A percentile compares a stretch with the other conserved stretches of the same genome.
These are phyloP conservation scores for Osmoderma eremita DNA, from an alignment of 2,888 invertebrate genomes.

Conservation along the genomic window DNA sequence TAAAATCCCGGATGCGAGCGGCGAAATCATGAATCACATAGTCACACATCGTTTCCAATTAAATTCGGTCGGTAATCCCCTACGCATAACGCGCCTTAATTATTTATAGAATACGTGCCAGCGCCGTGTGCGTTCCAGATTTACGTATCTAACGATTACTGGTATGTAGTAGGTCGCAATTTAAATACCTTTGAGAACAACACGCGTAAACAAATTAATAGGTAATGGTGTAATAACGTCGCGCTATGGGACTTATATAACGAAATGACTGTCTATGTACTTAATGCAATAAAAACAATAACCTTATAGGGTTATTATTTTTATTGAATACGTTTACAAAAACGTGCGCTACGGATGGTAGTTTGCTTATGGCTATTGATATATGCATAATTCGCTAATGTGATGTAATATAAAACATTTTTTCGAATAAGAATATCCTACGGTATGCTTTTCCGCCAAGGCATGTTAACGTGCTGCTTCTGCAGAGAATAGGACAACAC, in stretches of 20 bases:
- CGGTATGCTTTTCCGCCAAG: no score
- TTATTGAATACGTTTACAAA: no score
- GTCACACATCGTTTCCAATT: conserved; percentile 18
- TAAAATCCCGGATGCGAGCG: conserved; percentile 16
- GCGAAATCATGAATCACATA: conserved; percentile 11
- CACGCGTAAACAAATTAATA: background rate
- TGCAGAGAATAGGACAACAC: no score
- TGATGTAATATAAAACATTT: no score
- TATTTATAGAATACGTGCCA: conserved; percentile 1
- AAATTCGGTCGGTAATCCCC: conserved; percentile 23
- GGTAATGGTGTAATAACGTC: conserved; percentile 3
- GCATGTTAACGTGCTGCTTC: no score
- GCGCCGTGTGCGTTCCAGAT: conserved; percentile 13
- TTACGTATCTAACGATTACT: conserved; percentile 12
- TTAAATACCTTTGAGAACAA: background rate
- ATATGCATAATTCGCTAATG: no score
- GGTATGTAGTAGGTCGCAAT: background rate
- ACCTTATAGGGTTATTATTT: no score
- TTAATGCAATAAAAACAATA: no score
- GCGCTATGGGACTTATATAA: background rate
- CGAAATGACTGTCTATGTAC: background rate
- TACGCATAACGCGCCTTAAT: conserved; percentile 17
- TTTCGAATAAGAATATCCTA: no score
- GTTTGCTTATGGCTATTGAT: no score
- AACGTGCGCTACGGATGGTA: no score